These are phyloP conservation scores for Epinotia bilunana DNA, from an alignment of 2,888 invertebrate genomes.

Conservation along the genomic window DNA sequence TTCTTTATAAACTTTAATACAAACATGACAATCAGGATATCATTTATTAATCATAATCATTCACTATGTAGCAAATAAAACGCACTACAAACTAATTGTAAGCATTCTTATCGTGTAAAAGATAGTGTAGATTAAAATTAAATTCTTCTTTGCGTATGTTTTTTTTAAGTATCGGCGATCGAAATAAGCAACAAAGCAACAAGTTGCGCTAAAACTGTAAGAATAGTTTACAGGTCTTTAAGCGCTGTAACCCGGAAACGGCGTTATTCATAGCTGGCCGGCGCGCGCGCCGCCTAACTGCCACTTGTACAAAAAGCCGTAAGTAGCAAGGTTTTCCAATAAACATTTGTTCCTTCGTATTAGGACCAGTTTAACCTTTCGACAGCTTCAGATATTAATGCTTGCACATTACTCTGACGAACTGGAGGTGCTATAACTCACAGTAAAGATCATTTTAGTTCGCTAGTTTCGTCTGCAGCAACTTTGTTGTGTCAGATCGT, in stretches of 20 bases:
- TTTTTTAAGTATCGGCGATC: neutral
- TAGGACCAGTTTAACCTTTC: constrained; percentile 58
- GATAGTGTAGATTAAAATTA: neutral
- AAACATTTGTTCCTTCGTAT: neutral
- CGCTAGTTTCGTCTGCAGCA: constrained; percentile 12
- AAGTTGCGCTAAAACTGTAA: constrained; percentile 60
- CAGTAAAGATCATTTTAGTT: constrained; percentile 29
- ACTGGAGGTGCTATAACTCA: constrained; percentile 29
- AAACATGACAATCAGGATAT: too few species aligned
- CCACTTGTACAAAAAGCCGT: constrained; percentile 56
- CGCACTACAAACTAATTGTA: too few species aligned
- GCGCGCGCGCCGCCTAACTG: constrained; percentile 57
- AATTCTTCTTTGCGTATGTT: too few species aligned
- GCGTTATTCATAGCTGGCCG: constrained; percentile 66
- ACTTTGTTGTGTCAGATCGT: constrained; percentile 29
- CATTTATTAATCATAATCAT: too few species aligned
- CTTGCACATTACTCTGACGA: constrained; percentile 38
- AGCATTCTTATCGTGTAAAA: neutral
- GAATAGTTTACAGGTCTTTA: constrained; percentile 57
- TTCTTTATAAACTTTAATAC: too few species aligned
- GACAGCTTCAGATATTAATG: constrained; percentile 41
- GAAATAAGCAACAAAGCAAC: constrained; percentile 19
- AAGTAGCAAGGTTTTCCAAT: neutral
- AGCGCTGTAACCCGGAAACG: constrained; percentile 61
- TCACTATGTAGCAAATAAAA: too few species aligned